phyloP scores from a whole-genome alignment of 2,113 vertebrate genomes.

The Eulemur rufifrons region DNA sequence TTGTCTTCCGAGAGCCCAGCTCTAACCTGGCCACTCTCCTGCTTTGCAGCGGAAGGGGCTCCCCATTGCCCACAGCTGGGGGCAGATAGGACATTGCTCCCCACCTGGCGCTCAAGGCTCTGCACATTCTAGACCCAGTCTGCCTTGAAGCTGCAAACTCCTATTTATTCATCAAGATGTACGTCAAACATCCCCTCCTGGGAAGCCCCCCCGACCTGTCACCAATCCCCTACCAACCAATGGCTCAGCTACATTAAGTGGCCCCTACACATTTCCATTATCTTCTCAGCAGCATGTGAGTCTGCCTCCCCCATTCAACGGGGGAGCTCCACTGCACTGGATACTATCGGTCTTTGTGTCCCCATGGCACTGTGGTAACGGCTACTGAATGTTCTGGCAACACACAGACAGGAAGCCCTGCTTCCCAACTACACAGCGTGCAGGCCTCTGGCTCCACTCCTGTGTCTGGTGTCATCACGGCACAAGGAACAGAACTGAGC shows the following conservation, averaged over 20 bases:
- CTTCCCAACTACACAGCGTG: not conserved
- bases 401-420: not conserved
- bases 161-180: not conserved
- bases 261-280: not conserved
- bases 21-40: not conserved
- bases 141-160: constrained; percentile 24
- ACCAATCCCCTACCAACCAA: not conserved
- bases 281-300: not conserved
- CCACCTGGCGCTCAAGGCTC: not conserved
- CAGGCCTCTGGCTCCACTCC: not conserved
- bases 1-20: constrained; percentile 22
- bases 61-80: not conserved
- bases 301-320: not conserved
- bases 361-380: not conserved
- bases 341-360: not conserved
- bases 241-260: not conserved
- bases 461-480: not conserved
- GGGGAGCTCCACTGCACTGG: not conserved
- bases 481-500: not conserved
- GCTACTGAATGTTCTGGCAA: constrained; percentile 32
- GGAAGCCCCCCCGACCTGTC: not conserved
- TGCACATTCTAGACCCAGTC: not conserved
- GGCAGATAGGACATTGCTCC: not conserved
- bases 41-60: not conserved
- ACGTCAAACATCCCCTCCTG: not conserved